A percentile compares a stretch with the other conserved stretches of the same genome.
phyloP scores from a whole-genome alignment of 2,797 vertebrate genomes.

The Hafferia zeledoni region DNA sequence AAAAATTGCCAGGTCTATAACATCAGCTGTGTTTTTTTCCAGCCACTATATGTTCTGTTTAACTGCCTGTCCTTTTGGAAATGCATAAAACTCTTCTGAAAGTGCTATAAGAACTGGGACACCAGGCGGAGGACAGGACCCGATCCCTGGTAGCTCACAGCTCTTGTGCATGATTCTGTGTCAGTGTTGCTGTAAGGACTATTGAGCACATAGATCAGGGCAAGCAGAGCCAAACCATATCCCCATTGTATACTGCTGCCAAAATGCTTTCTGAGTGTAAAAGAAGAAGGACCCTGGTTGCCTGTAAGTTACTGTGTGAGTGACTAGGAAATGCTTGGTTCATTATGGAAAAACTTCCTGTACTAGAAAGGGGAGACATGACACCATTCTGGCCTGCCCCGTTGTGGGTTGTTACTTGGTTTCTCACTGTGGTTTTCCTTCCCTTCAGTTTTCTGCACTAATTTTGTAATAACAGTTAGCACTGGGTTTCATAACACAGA shows the following conservation, averaged over 20 bases:
- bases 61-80: not conserved
- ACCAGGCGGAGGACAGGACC: not conserved
- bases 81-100: not conserved
- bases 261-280: not conserved
- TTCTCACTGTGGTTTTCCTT: slow-evolving; percentile 36
- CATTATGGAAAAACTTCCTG: not conserved
- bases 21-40: not conserved
- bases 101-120: not conserved
- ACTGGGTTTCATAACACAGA: slow-evolving; percentile 41
- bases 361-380: not conserved
- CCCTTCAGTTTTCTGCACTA: slow-evolving; percentile 42
- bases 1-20: not conserved
- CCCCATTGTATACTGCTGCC: not conserved
- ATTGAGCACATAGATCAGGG: not conserved
- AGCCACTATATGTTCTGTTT: not conserved
- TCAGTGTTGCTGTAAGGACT: not conserved
- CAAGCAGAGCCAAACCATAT: not conserved
- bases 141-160: not conserved
- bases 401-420: not conserved
- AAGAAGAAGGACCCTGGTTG: not conserved
- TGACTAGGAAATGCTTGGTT: not conserved
- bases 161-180: rapidly evolving
- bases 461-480: slow-evolving; percentile 62
- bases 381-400: not conserved
- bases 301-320: not conserved